These are phyloP conservation scores for Apamea anceps DNA, from an alignment of 2,888 invertebrate species.

Conservation along the genomic window DNA sequence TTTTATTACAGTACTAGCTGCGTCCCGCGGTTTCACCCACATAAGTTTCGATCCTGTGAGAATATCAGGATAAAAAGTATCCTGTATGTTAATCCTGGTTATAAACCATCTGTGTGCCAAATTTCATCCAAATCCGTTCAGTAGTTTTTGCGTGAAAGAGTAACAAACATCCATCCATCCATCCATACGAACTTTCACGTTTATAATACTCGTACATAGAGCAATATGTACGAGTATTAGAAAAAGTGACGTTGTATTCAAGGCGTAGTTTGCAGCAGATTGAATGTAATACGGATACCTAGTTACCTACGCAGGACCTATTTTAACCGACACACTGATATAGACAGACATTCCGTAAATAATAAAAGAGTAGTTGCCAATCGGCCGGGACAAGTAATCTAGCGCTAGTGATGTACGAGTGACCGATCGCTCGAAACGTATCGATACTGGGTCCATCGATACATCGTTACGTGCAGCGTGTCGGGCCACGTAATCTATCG, in stretches of 20 bases:
- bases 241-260: not conserved
- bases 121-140: too few relatives aligned
- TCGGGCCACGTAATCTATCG: slow-evolving; percentile 15
- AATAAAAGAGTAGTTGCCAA: slow-evolving; percentile 44
- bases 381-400: slow-evolving; percentile 39
- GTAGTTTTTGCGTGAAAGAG: too few relatives aligned
- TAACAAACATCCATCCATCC: too few relatives aligned
- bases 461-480: slow-evolving; percentile 10
- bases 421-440: slow-evolving; percentile 14
- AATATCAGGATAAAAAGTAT: too few relatives aligned
- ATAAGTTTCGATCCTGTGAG: too few relatives aligned
- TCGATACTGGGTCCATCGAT: slow-evolving; percentile 17
- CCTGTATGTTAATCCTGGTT: too few relatives aligned
- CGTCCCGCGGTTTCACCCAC: too few relatives aligned
- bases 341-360: slow-evolving; percentile 28
- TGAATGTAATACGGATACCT: not conserved
- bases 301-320: not conserved
- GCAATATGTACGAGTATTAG: too few relatives aligned
- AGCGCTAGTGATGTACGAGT: slow-evolving; percentile 37
- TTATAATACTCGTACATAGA: too few relatives aligned
- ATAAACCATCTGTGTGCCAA: too few relatives aligned
- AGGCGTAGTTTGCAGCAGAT: not conserved
- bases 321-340: slow-evolving; percentile 10
- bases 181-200: too few relatives aligned
- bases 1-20: not conserved